Evolutionary conservation across 1,140 invertebrate species (phyloP).

Genomic region (Zaprionus kolodkinae): DNA sequence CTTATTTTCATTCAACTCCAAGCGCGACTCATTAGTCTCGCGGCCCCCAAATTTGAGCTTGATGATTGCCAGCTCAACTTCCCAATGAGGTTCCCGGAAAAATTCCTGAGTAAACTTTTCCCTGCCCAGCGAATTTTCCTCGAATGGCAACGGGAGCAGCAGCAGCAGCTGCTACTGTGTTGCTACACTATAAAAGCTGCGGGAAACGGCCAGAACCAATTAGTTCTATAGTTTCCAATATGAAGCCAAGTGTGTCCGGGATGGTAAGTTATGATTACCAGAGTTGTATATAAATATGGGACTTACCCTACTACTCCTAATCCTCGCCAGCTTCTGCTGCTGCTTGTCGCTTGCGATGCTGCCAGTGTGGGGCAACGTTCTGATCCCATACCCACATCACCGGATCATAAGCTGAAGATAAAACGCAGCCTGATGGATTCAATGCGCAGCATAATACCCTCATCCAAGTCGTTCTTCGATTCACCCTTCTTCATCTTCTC

Average conservation of each 20-base stretch:
- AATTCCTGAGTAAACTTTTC: background rate
- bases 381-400: background rate
- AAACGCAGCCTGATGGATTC: background rate
- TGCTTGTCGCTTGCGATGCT: background rate
- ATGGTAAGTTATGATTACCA: background rate
- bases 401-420: background rate
- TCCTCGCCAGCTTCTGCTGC: background rate
- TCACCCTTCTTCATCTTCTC: background rate
- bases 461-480: background rate
- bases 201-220: background rate
- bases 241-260: constrained; percentile 5
- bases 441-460: background rate
- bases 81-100: background rate
- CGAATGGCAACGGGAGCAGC: background rate
- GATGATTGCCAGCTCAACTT: constrained; percentile 10
- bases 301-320: background rate
- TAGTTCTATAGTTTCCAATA: background rate
- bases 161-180: background rate
- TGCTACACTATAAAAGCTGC: constrained; percentile 18
- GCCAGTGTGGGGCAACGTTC: background rate
- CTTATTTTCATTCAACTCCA: constrained; percentile 73
- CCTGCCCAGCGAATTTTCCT: background rate
- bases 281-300: background rate
- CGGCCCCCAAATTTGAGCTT: constrained; percentile 17
- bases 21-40: constrained; percentile 59